Percentiles rank a stretch among this genome's conserved stretches.
Evolutionary conservation across 2,113 vertebrate species (phyloP).

Genomic region (Myiagra hebetior): DNA sequence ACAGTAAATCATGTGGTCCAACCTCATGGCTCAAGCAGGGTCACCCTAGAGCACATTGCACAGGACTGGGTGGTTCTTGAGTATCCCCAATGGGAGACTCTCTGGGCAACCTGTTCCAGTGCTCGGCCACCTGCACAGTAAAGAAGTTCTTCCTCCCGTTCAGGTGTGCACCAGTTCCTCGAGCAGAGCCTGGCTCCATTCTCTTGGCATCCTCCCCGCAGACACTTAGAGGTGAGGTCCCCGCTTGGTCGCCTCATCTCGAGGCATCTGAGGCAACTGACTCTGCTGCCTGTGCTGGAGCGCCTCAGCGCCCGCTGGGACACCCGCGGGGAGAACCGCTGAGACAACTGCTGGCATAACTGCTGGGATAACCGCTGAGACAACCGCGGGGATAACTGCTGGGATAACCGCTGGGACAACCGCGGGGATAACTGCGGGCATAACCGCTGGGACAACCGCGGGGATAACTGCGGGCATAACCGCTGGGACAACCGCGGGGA

Average conservation of each 20-base stretch:
- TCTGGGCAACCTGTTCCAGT: background rate
- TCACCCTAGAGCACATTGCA: background rate
- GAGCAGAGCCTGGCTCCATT: background rate
- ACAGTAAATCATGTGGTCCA: background rate
- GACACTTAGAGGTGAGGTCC: background rate
- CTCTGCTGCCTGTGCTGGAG: background rate
- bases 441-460: background rate
- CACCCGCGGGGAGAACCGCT: accelerated
- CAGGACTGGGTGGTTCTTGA: background rate
- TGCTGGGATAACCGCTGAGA: too few relatives aligned
- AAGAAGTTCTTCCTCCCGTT: background rate
- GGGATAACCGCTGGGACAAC: background rate
- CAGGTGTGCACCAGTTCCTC: too few relatives aligned
- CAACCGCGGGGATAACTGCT: background rate
- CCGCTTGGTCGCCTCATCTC: background rate
- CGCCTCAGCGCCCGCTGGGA: background rate
- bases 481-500: background rate
- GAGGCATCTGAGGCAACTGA: background rate
- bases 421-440: background rate
- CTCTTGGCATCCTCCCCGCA: background rate
- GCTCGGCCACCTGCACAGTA: background rate
- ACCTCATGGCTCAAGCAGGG: background rate
- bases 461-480: accelerated
- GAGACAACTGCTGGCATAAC: background rate
- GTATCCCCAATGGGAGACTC: background rate